A percentile compares a stretch with the other conserved stretches of the same genome.
These are phyloP conservation scores for Rhinophrynus dorsalis DNA, from an alignment of 2,797 vertebrate genomes.

Conservation along the genomic window DNA sequence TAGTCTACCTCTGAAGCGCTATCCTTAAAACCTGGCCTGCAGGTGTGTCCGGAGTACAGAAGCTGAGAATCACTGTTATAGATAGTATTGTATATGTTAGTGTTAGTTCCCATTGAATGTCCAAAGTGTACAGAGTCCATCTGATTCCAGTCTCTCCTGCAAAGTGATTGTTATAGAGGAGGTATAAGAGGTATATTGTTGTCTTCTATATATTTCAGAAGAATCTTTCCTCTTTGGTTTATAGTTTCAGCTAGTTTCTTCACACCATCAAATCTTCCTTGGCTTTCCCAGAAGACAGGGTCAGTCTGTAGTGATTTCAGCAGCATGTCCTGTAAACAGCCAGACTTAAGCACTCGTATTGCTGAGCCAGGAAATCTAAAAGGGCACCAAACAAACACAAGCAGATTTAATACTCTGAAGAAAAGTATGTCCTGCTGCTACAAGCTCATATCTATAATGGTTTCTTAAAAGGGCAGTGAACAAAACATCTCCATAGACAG, in stretches of 20 bases:
- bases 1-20: no score
- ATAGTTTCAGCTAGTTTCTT: constrained; percentile 67
- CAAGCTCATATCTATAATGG: no score
- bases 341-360: constrained; percentile 73
- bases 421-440: no score
- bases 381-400: not conserved
- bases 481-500: no score
- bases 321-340: constrained; percentile 79
- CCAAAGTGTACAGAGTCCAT: no score
- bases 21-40: no score
- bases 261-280: constrained; percentile 70
- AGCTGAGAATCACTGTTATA: no score
- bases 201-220: constrained; percentile 76
- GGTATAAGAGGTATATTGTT: constrained; percentile 59
- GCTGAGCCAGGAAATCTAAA: constrained; percentile 79
- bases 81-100: no score
- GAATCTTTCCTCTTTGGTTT: constrained; percentile 68
- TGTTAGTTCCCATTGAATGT: no score
- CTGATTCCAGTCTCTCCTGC: not conserved
- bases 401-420: not conserved
- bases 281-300: constrained; percentile 82
- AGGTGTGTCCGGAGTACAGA: no score
- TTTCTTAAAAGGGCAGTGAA: no score
- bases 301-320: constrained; percentile 78
- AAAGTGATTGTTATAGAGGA: not conserved